A percentile compares a stretch with the other conserved stretches of the same genome.
Evolutionary conservation across 2,888 invertebrate genomes (phyloP).

Genomic region (Dione juno): DNA sequence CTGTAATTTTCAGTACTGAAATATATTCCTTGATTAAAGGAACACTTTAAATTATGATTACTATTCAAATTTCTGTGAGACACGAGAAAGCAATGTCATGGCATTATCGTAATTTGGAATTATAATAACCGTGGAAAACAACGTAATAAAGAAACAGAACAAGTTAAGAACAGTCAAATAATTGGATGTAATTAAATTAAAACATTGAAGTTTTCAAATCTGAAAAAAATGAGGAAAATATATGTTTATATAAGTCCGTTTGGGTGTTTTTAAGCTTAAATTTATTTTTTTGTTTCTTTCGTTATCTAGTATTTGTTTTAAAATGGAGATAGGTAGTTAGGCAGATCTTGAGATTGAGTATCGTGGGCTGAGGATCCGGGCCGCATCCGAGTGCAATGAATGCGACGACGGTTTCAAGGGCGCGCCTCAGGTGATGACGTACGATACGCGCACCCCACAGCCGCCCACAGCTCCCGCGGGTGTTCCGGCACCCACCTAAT

Average conservation of each 20-base stretch:
- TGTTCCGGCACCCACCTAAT: slow-evolving; percentile 83
- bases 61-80: not conserved
- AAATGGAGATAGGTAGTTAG: slow-evolving; percentile 38
- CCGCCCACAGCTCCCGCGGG: slow-evolving; percentile 71
- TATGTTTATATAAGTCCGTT: no score
- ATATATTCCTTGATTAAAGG: not conserved
- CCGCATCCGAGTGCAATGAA: slow-evolving; percentile 84
- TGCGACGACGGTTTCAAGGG: slow-evolving; percentile 83
- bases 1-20: not conserved
- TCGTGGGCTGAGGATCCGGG: slow-evolving; percentile 72
- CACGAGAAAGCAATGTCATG: not conserved
- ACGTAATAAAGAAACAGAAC: not conserved
- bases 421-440: slow-evolving; percentile 84
- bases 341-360: slow-evolving; percentile 66
- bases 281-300: not conserved
- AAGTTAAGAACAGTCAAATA: not conserved
- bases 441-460: slow-evolving; percentile 69
- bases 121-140: not conserved
- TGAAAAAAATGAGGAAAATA: not conserved
- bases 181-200: not conserved
- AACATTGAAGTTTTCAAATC: not conserved
- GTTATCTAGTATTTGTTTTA: not conserved
- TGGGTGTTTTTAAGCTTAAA: not conserved
- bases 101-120: not conserved
- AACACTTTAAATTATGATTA: no score